Percentiles rank a stretch among this genome's conserved stretches.
These are phyloP conservation scores for Myiagra hebetior DNA, from an alignment of 2,113 vertebrate species.

Conservation along the genomic window DNA sequence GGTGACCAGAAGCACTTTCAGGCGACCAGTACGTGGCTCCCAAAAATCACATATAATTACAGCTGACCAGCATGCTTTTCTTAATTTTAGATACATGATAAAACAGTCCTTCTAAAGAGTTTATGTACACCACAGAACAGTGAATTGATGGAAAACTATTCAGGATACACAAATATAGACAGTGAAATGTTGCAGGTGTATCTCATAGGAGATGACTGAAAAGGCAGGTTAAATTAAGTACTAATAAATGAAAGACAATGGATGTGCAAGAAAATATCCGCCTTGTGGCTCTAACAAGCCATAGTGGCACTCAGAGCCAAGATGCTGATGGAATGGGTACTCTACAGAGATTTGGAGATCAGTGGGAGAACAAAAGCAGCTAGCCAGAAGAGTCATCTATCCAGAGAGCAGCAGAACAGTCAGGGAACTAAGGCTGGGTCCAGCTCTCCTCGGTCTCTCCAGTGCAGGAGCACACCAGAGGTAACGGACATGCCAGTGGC, in stretches of 20 bases:
- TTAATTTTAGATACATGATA: neutral
- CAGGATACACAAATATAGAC: neutral
- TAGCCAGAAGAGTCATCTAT: neutral
- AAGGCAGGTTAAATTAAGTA: neutral
- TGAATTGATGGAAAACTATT: neutral
- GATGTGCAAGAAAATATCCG: neutral
- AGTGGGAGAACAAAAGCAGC: neutral
- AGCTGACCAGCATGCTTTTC: neutral
- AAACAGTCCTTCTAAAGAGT: neutral
- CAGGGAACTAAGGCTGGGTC: neutral
- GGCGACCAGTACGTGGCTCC: accelerated
- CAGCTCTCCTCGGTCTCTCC: neutral
- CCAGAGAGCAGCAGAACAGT: neutral
- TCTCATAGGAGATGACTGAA: neutral
- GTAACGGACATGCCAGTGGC: neutral
- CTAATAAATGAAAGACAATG: neutral
- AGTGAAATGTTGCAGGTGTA: neutral
- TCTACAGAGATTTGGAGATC: neutral
- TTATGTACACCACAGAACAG: neutral
- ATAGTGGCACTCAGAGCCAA: neutral
- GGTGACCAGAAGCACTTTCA: neutral
- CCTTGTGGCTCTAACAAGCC: neutral
- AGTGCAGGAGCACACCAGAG: neutral
- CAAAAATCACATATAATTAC: neutral
- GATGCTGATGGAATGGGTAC: neutral